These are phyloP conservation scores for Sinotaia quadrata DNA, from an alignment of 2,888 invertebrate species.

Conservation along the genomic window DNA sequence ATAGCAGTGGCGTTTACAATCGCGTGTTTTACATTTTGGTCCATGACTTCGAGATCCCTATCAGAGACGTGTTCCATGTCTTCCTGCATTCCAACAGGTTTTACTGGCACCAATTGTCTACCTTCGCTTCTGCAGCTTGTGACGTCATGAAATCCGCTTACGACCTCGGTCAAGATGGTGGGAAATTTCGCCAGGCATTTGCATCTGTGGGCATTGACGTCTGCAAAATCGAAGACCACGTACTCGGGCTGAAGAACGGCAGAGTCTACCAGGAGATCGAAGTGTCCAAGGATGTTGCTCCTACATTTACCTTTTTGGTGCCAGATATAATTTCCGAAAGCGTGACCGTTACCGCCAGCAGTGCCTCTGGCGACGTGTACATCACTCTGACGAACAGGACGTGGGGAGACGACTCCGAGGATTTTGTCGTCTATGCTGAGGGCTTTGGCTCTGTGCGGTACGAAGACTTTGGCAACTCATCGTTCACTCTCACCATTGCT, in stretches of 20 bases:
- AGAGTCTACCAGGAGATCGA: conserved; percentile 2
- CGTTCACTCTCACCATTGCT: too few species aligned
- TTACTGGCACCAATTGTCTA: conserved; percentile 49
- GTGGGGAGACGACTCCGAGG: conserved; percentile 3
- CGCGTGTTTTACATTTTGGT: conserved; percentile 47
- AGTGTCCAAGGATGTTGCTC: conserved; percentile 4
- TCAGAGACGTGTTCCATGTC: conserved; percentile 44
- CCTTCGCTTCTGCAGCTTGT: conserved; percentile 49
- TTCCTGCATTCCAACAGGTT: conserved; percentile 50
- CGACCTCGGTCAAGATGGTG: conserved; percentile 43
- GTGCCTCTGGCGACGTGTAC: conserved; percentile 15
- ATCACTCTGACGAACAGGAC: conserved; percentile 5
- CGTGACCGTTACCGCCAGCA: conserved; percentile 9
- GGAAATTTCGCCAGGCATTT: conserved; percentile 44
- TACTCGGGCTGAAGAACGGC: neutral
- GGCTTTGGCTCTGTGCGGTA: too few species aligned
- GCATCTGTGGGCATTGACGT: conserved; percentile 43
- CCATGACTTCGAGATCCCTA: conserved; percentile 34
- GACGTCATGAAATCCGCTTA: conserved; percentile 50
- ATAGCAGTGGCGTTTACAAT: conserved; percentile 51
- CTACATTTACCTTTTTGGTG: neutral
- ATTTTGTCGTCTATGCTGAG: neutral
- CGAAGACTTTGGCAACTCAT: too few species aligned
- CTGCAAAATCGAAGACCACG: conserved; percentile 15
- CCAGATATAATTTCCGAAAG: conserved; percentile 1